Base-by-base conservation (phyloP, 2,113 vertebrate genomes). In the Chunga burmeisteri region DNA sequence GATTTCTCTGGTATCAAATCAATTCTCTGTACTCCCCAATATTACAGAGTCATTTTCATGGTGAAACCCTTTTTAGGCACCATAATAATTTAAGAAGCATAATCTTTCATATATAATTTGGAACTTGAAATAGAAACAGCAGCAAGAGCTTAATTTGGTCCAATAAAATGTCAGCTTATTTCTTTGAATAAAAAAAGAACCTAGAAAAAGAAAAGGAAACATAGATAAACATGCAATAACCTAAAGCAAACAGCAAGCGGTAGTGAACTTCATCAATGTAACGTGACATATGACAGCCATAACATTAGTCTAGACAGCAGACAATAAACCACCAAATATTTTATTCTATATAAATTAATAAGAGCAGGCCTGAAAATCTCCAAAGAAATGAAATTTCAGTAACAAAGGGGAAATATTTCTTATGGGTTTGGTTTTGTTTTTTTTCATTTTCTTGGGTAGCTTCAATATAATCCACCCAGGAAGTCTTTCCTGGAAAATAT, bases 401-500 rank as follows among this genome's bases (percentile, higher is more conserved):
- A 53, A 32, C 10, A 74, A 79, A 79, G 3, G 7, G 30, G 16
- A 89, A 92, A 83, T 66, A 22, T 34, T 46, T 58, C 13, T 61
- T 46, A 11, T 8, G 0, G 2, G 2, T 13, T 32, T 34, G 22
- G 40, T 26, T 23, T 22, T 8, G 15, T 10, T 36, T 50, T 36
- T 17, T 34, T 34, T 7, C 3, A 5, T 79, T 65, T 55, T 26
- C 32, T 88, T 70, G 7, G 2, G 5, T 40, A 78, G 7, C 16
- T 86, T 78, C 22, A 78, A 8, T 62, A 50, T 21, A 67, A 81
- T 20, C 27, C 11, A 72, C 6, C 4, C 55, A 47, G 46, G 18
- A 95, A 80, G 10, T 20, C n/a, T 85, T 92, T 78, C 63, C 62
- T 89, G 42, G 47, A 79, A 89, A 93, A 93, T 32, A 61, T 32